A percentile compares a stretch with the other conserved stretches of the same genome.
Evolutionary conservation across 2,797 vertebrate genomes (phyloP).

Genomic region (Catostomus latipinnis): DNA sequence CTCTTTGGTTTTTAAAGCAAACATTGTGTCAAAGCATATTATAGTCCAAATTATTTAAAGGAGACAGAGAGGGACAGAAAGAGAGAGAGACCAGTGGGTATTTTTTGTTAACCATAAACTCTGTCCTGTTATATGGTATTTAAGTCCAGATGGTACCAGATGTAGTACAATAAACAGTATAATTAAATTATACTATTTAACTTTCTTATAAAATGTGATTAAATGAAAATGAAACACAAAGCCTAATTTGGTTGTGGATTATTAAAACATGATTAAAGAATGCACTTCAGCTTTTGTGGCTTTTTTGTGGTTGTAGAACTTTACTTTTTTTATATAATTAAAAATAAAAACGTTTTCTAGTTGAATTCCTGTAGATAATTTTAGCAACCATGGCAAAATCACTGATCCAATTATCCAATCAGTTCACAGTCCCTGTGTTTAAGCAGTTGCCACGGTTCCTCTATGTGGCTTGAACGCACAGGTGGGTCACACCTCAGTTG

Average conservation of each 20-base stretch:
- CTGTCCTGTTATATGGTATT: conserved; percentile 16
- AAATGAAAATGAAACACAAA: conserved; percentile 38
- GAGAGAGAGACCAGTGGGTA: conserved; percentile 15
- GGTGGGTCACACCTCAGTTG: conserved; percentile 45
- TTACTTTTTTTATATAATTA: too few relatives aligned
- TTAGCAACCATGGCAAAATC: neutral
- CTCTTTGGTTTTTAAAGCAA: conserved; percentile 78
- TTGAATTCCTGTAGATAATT: neutral
- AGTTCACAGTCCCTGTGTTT: conserved; percentile 23
- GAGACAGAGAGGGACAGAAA: conserved; percentile 49
- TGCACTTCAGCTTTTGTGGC: neutral
- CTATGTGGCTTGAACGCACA: conserved; percentile 29
- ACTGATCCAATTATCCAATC: conserved; percentile 34
- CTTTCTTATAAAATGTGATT: conserved; percentile 27
- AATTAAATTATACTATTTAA: conserved; percentile 22
- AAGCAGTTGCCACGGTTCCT: conserved; percentile 10
- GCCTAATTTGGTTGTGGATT: neutral
- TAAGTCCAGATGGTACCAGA: conserved; percentile 36
- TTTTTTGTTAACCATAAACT: conserved; percentile 42
- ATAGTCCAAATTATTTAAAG: conserved; percentile 65
- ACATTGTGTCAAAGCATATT: conserved; percentile 66
- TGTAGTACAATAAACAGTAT: conserved; percentile 38
- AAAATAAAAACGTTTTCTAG: neutral
- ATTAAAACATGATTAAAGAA: neutral
- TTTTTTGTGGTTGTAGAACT: too few relatives aligned